Evolutionary conservation across 2,113 vertebrate species (phyloP), one percentile per base, ranked within the genome.

Genomic region (Accipiter cooperii): DNA sequence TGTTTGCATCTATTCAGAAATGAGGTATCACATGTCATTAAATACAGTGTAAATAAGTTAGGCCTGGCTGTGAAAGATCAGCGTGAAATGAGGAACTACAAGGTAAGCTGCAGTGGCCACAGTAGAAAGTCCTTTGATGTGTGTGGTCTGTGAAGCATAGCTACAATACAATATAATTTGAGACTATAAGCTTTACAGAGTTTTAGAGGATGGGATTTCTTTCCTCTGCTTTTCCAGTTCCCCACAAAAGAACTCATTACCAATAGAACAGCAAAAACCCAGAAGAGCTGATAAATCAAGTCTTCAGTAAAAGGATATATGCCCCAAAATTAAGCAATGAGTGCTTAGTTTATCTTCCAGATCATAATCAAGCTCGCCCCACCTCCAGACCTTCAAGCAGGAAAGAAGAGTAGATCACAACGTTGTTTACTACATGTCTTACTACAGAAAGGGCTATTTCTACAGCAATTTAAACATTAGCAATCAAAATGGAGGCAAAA

Each of bases 1-100:
- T 94, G 46, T 97, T 98, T 98, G 94, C 68, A 82, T 94, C 92
- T 95, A 92, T 94, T 97, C 64, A 96, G 78, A 95, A 92, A 93
- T 74, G 80, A 98, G 94, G 65, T 61, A 80, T 24, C 80, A 20
- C 60, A 38, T 94, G 61, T 90, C 74, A 96, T 94, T 98, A 97
- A 97, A 96, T 84, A 49, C 60, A 71, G 51, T 15, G n/a, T 92
- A 96, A 97, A 96, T 97, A 96, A 95, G 89, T 96, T 89, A 89
- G 38, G 33, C 33, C 51, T 97, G 84, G 82, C 76, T 84, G 57
- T 95, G 93, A 97, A 97, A 83, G 63, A 97, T 89, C 64, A 97
- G 68, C 61, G 87, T 77, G 87, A 95, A 96, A 93, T 82, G 25
- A 84, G 64, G 90, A 93, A 40, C 69, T 93, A 89, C 61, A 92